phyloP scores from a whole-genome alignment of 2,888 invertebrate species.

The Pimpla rufipes region DNA sequence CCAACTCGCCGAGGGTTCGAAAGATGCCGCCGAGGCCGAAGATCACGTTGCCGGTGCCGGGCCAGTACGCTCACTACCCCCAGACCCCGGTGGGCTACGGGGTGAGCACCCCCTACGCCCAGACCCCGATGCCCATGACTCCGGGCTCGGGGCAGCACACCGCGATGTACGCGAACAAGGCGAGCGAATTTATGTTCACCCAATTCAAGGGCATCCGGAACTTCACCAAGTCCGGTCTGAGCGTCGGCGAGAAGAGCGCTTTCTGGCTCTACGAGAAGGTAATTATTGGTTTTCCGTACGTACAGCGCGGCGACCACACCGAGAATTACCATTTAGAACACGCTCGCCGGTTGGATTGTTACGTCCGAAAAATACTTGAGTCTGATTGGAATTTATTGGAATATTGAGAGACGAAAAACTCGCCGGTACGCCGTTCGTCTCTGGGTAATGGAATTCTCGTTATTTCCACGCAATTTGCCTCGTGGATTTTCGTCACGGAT shows the following conservation, averaged over 20 bases:
- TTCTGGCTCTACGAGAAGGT: conserved; percentile 93
- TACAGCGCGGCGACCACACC: too few relatives aligned
- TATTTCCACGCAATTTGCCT: background rate
- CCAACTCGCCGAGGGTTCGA: conserved; percentile 74
- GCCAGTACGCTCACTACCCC: conserved; percentile 79
- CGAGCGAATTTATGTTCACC: conserved; percentile 92
- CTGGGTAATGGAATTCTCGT: background rate
- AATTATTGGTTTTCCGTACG: conserved; percentile 52
- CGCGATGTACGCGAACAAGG: conserved; percentile 88
- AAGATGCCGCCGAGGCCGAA: conserved; percentile 80
- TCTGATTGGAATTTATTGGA: background rate
- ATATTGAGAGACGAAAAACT: background rate
- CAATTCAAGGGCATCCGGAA: conserved; percentile 93
- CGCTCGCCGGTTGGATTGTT: too few relatives aligned
- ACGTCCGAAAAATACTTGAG: background rate
- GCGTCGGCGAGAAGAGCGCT: conserved; percentile 93
- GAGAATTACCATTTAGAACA: background rate
- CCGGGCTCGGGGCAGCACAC: conserved; percentile 82
- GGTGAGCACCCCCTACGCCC: conserved; percentile 79
- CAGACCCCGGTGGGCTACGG: conserved; percentile 80
- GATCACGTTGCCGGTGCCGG: conserved; percentile 82
- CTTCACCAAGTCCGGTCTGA: conserved; percentile 93
- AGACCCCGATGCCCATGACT: conserved; percentile 83
- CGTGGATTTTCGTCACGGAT: background rate
- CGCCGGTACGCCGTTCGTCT: background rate